Evolutionary conservation across 2,113 vertebrate species (phyloP), one percentile per base, ranked within the genome.

Genomic region (Chaetops frenatus): DNA sequence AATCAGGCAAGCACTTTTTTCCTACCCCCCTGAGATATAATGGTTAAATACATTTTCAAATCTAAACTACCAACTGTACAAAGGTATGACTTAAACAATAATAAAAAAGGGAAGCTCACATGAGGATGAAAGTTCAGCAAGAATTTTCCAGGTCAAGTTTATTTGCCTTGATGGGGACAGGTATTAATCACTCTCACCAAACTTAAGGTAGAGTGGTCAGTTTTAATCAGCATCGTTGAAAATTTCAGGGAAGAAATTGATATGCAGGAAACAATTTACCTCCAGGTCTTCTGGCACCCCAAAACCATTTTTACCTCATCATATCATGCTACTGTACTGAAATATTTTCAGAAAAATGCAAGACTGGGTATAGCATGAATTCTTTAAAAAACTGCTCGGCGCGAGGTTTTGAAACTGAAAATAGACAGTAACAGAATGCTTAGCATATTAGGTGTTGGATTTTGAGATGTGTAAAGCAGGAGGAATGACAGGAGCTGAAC

Each of bases 11-110:
- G 81, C 69, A 62, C 45, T 76, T 88, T 54, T 74, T 64, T 15
- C 12, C 14, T 29, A 67, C 38, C 20, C n/a, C 44, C 16, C 31
- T 4, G 11, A 86, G 80, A 88, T 88, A 50, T 60, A 93, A 88
- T 81, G 85, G 90, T 90, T 82, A 93, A 96, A 95, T 84, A 67
- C 24, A 92, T 96, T 96, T 96, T 92, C 80, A 96, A 93, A 93
- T 92, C 72, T 81, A 72, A 88, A 88, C 90, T 81, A 57, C 57
- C 18, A 71, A 58, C 14, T 58, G 53, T 79, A 71, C 10, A 58
- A 78, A 93, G 31, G 35, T 80, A 73, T 0, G 3, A 67, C 17
- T 93, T 84, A 90, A 93, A n/a, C 47, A 77, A 20, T 53, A 62
- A 60, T 79, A 81, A 78, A 95, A 95, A 90, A 11, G 31, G 29